A percentile compares a stretch with the other conserved stretches of the same genome.
Conservation (phyloP, 2,113 vertebrate genomes). For the Paramormyrops kingsleyae region DNA sequence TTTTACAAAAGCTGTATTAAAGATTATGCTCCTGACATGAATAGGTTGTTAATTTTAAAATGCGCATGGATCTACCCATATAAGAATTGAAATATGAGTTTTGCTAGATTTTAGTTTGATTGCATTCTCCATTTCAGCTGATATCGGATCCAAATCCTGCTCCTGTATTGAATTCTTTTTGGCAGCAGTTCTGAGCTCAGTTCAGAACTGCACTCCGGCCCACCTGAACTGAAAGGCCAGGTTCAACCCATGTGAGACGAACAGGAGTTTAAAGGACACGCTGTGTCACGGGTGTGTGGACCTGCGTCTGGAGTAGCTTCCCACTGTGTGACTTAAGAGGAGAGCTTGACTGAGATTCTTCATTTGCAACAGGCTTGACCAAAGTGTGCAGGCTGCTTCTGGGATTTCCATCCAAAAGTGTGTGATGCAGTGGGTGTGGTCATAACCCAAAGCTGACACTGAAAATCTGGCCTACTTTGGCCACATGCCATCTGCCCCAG, state of each 20-base stretch:
- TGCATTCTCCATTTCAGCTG: background rate
- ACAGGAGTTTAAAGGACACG: background rate
- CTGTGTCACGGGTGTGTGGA: background rate
- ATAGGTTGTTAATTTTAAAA: background rate
- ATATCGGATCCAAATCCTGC: background rate
- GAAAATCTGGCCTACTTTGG: background rate
- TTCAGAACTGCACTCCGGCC: background rate
- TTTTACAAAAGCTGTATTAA: background rate
- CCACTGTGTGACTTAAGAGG: background rate
- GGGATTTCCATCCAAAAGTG: constrained; percentile 1
- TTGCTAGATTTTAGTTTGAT: background rate
- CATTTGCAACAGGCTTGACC: constrained; percentile 39
- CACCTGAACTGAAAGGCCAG: background rate
- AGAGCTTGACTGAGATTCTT: constrained; percentile 28
- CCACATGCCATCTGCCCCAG: background rate
- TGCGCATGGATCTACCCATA: background rate
- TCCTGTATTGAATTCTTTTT: background rate
- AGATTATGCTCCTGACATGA: background rate
- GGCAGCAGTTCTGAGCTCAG: background rate
- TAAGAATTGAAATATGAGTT: background rate
- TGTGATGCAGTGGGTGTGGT: background rate
- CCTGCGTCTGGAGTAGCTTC: background rate
- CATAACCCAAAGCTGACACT: background rate
- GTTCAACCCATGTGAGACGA: background rate
- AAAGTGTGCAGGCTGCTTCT: constrained; percentile 40